These are phyloP conservation scores for Chrysochloris asiatica DNA, from an alignment of 2,113 vertebrate species.

Conservation along the genomic window DNA sequence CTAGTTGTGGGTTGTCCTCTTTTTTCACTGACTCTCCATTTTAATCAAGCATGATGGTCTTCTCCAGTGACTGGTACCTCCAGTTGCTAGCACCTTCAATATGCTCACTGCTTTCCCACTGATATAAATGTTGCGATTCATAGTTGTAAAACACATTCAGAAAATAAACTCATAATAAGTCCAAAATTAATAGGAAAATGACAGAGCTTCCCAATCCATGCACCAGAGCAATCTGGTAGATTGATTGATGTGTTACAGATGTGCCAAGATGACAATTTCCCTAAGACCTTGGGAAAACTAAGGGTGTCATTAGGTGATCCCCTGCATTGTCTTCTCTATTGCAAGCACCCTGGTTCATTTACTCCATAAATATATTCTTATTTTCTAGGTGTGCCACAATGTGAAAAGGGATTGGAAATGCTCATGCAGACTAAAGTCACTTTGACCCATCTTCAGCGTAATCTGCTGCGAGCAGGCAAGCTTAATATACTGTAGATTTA, in stretches of 20 bases:
- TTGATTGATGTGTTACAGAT: not conserved
- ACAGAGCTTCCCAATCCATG: not conserved
- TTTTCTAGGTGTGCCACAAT: not conserved
- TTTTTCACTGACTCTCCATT: too few relatives aligned
- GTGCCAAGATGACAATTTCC: not conserved
- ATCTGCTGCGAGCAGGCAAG: not conserved
- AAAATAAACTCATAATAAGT: not conserved
- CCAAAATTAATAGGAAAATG: not conserved
- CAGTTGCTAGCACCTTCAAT: not conserved
- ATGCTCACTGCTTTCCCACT: not conserved
- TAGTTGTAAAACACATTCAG: not conserved
- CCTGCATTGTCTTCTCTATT: not conserved
- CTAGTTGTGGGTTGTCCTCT: too few relatives aligned
- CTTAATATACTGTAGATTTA: not conserved
- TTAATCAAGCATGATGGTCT: too few relatives aligned
- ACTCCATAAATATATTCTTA: not conserved
- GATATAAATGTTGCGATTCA: not conserved
- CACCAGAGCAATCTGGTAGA: not conserved
- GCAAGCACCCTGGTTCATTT: not conserved
- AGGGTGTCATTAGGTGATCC: too few relatives aligned
- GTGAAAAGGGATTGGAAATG: not conserved
- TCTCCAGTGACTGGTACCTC: too few relatives aligned
- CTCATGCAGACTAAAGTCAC: accelerated
- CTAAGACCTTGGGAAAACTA: not conserved
- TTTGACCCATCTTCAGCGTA: not conserved